Conservation (phyloP, 2,113 vertebrate species). For the Carassius gibelio region DNA sequence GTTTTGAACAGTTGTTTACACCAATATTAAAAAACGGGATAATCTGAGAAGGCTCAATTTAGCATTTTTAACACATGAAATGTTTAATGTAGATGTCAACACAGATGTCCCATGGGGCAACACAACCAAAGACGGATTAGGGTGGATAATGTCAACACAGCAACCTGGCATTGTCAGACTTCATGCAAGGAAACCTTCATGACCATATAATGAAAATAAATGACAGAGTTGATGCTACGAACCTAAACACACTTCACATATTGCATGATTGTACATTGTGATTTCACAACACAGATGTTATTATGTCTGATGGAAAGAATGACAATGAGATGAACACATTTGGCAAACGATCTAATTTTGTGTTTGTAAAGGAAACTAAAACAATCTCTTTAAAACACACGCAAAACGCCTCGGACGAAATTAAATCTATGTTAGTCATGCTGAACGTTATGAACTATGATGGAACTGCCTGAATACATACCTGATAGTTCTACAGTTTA, state of each 20-base stretch:
- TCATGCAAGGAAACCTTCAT: conserved; percentile 35
- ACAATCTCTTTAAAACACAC: not conserved
- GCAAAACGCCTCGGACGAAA: not conserved
- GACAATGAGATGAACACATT: not conserved
- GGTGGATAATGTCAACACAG: conserved; percentile 1
- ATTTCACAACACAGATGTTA: conserved; percentile 8
- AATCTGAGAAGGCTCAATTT: too few species aligned
- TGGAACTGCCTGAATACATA: conserved; percentile 67
- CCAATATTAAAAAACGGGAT: not conserved
- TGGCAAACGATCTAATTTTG: not conserved
- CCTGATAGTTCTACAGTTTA: conserved; percentile 83
- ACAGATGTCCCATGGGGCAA: conserved; percentile 20
- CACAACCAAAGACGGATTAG: not conserved
- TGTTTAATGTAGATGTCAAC: conserved; percentile 4
- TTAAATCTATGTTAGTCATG: conserved; percentile 34
- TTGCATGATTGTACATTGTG: not conserved
- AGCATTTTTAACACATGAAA: too few species aligned
- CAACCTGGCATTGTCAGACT: not conserved
- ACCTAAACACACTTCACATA: not conserved
- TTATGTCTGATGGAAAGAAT: conserved; percentile 25
- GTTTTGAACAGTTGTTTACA: not conserved
- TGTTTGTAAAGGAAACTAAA: conserved; percentile 6
- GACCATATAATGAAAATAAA: not conserved
- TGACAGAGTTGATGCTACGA: not conserved
- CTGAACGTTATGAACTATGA: not conserved